Evolutionary conservation across 2,113 vertebrate species (phyloP).

Genomic region (Turnix velox): DNA sequence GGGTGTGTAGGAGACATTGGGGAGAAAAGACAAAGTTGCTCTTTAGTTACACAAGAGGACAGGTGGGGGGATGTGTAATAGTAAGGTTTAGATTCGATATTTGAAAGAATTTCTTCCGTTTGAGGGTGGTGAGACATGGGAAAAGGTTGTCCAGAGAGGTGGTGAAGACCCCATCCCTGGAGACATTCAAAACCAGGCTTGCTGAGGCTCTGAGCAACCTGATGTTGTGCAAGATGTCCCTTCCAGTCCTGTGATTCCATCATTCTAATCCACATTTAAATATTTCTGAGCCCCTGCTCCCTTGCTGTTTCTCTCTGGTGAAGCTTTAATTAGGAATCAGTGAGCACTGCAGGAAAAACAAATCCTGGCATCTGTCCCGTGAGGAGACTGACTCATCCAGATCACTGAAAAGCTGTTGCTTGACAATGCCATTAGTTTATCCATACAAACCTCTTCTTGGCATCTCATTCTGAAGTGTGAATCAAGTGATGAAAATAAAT

Average conservation of each 20-base stretch:
- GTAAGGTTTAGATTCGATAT: too few relatives aligned
- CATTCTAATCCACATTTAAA: neutral
- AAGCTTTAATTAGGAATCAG: slow-evolving; percentile 11
- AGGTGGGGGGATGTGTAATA: neutral
- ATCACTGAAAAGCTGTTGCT: slow-evolving; percentile 23
- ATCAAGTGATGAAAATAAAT: neutral
- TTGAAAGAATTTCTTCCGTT: too few relatives aligned
- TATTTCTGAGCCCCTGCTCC: slow-evolving; percentile 18
- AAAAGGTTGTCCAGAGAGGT: too few relatives aligned
- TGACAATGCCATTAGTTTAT: slow-evolving; percentile 16
- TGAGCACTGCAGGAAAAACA: neutral
- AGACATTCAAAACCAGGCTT: too few relatives aligned
- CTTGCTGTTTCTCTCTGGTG: slow-evolving; percentile 7
- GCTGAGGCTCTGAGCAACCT: too few relatives aligned
- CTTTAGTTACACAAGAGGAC: neutral
- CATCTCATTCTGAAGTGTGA: neutral
- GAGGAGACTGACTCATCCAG: slow-evolving; percentile 11
- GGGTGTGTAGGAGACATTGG: neutral
- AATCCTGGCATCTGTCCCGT: slow-evolving; percentile 39
- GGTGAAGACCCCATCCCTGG: too few relatives aligned
- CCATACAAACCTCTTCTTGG: neutral
- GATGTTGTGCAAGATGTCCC: too few relatives aligned
- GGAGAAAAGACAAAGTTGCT: neutral
- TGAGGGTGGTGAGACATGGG: too few relatives aligned
- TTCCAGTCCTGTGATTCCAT: too few relatives aligned